Base-by-base conservation (phyloP, 2,797 vertebrate genomes). In the Lepus oiostolus region DNA sequence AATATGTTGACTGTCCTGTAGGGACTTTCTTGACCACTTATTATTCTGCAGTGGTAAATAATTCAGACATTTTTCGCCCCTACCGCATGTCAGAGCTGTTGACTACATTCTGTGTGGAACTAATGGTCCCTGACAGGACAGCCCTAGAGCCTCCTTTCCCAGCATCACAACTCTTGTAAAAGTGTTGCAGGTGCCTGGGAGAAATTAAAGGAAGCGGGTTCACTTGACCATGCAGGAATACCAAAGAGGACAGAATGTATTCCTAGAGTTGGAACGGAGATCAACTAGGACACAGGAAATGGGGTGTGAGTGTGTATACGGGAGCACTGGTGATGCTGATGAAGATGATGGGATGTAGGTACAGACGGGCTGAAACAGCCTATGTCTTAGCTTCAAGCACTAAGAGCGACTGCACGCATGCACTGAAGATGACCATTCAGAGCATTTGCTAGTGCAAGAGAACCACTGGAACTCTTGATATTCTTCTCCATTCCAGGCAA, bases 401-500 rank as follows among this genome's bases (percentile, higher is more conserved):
- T 38, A 47, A 81, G n/a, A 79, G 71, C 67, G 58, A 26, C 67
- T 47, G 62, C 28, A 52, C 16, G n/a, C 5, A 7, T 14, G 26
- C 14, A 72, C 80, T 92, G n/a, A 77, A 38, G 58, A n/a, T 11
- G 81, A 88, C 72, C 42, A 77, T 30, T 63, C 21, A 76, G 63
- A 68, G 50, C 79, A 72, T 38, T 95, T 32, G 67, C 13, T 21
- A 91, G 62, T 90, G 47, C 77, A 88, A 70, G 47, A 63, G 42
- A 92, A 50, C 50, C 81, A 38, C 54, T 38, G 60, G 87, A 96
- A 84, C 85, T 89, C 95, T 96, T 92, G 94, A 95, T 94, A 95
- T 75, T 96, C 93, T 93, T 96, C 96, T 96, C 90, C 94, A 95
- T 91, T 97, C 96, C 95, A 96, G 91, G 96, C 95, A 97, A 86